Evolutionary conservation across 1,140 invertebrate species (phyloP), one percentile per base, ranked within the genome.

Genomic region (Papilio machaon): DNA sequence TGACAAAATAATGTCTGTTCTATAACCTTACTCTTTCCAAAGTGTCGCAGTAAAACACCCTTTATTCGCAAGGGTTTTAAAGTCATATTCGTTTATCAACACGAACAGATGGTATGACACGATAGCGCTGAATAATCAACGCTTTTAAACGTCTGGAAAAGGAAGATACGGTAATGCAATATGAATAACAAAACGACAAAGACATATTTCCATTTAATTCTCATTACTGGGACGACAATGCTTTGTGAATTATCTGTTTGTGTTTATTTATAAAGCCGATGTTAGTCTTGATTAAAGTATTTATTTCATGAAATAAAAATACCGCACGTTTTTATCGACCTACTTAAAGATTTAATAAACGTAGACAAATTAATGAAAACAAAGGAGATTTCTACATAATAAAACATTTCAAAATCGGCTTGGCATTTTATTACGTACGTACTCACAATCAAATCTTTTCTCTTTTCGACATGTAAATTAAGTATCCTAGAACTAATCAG

Each of bases 51-150:
- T 43, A 91, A 91, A 90, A 89, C 73, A 83, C 52, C 83, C 88
- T 83, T 85, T 94, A 92, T 89, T 80, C 43, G 79, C 38, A 74
- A 8, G 35, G 70, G 52, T 73, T 79, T 83, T 91, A 87, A 84
- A 85, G 83, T 83, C 78, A 73, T 82, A 91, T 88, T 91, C 77
- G 83, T 49, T 70, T 74, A 84, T 82, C 60, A 80, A 82, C 54
- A 52, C 49, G 82, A 89, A 83, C 91, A 94, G 92, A 94, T 94
- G 93, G 90, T 88, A 90, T 85, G 82, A 82, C 80, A 84, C 81
- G 92, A 94, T 94, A 91, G 87, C 89, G 91, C 90, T 92, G 92
- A 94, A 94, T 94, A 94, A 94, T 94, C 93, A 94, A 94, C 92
- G 92, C 92, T 92, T 79, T 92, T 91, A 92, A 94, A 94, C 91